phyloP scores from a whole-genome alignment of 2,888 invertebrate genomes.

The Leptinotarsa juncta region DNA sequence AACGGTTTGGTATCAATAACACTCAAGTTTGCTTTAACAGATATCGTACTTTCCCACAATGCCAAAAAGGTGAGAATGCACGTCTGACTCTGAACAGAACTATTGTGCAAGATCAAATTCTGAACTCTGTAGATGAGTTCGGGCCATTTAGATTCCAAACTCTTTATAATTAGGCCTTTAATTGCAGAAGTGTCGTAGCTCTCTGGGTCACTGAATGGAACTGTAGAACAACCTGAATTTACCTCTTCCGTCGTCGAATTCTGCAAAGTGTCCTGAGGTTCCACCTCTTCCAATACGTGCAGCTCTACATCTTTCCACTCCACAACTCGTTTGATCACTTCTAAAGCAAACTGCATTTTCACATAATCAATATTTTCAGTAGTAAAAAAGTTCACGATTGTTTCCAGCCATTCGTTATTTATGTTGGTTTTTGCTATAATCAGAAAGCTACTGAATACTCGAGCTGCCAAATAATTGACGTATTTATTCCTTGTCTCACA shows the following conservation, averaged over 20 bases:
- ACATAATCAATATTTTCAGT: conserved; percentile 74
- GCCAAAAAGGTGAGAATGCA: conserved; percentile 85
- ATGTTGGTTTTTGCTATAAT: conserved; percentile 86
- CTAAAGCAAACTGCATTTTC: conserved; percentile 85
- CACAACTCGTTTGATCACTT: conserved; percentile 86
- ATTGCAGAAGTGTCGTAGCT: conserved; percentile 87
- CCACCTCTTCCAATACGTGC: conserved; percentile 77
- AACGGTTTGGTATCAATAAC: conserved; percentile 91
- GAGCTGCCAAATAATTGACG: conserved; percentile 82
- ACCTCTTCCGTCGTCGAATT: conserved; percentile 27
- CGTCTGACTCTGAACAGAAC: conserved; percentile 74
- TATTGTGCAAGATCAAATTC: conserved; percentile 70
- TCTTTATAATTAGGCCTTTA: conserved; percentile 87
- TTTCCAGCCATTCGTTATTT: conserved; percentile 84
- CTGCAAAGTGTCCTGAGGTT: conserved; percentile 53
- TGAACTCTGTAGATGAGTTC: conserved; percentile 80
- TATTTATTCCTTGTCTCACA: conserved; percentile 83
- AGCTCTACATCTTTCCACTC: conserved; percentile 88
- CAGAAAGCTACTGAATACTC: conserved; percentile 84
- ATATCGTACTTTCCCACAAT: conserved; percentile 90
- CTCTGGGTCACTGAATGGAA: conserved; percentile 81
- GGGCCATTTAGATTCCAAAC: conserved; percentile 87
- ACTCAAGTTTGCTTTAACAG: conserved; percentile 89
- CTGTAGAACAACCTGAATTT: conserved; percentile 68
- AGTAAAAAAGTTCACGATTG: conserved; percentile 79